Evolutionary conservation across 2,888 invertebrate species (phyloP).

Genomic region (Perizoma affinitatum): DNA sequence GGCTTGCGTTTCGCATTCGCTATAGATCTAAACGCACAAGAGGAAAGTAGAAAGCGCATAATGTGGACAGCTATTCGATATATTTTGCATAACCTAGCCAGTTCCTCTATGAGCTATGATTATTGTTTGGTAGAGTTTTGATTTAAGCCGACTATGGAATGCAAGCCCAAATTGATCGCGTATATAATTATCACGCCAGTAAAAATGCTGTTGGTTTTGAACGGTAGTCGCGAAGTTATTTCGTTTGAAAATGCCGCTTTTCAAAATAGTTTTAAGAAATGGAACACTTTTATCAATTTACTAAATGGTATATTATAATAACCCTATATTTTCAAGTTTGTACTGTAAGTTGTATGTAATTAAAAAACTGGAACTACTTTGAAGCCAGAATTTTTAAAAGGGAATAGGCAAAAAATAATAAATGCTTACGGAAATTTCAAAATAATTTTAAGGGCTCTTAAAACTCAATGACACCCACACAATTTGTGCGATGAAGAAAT

Average conservation of each 20-base stretch:
- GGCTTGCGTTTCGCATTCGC: no score
- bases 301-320: neutral
- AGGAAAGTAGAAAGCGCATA: no score
- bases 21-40: no score
- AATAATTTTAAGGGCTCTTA: no score
- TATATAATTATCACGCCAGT: constrained; percentile 67
- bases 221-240: constrained; percentile 55
- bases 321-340: neutral
- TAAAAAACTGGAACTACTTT: no score
- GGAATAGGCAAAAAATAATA: no score
- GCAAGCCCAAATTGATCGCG: constrained; percentile 60
- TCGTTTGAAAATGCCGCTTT: constrained; percentile 31
- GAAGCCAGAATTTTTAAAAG: no score
- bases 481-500: no score
- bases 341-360: neutral
- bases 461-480: no score
- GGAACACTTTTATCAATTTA: constrained; percentile 1
- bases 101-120: constrained; percentile 19
- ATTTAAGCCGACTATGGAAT: constrained; percentile 52
- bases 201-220: constrained; percentile 63
- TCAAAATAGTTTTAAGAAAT: no score
- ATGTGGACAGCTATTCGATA: no score
- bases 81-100: constrained; percentile 9
- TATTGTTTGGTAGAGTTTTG: constrained; percentile 49
- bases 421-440: no score